Evolutionary conservation across 2,113 vertebrate genomes (phyloP).

Genomic region (Octodon degus): DNA sequence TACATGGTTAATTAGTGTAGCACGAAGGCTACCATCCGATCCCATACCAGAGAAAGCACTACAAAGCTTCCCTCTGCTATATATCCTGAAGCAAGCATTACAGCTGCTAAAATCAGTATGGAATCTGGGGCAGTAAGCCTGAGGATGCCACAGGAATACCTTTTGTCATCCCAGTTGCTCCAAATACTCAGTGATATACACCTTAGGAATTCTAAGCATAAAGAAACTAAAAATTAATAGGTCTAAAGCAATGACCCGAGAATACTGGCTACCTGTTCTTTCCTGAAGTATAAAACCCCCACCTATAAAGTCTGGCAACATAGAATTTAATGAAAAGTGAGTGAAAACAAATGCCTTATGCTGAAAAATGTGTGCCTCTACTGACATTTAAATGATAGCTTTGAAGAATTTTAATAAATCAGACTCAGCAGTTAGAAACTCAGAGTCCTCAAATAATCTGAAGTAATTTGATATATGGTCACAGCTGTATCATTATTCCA

Average conservation of each 20-base stretch:
- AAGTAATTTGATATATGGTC: neutral
- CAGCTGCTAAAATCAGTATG: slow-evolving; percentile 21
- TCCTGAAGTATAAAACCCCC: neutral
- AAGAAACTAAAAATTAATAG: slow-evolving; percentile 22
- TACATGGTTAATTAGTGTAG: slow-evolving; percentile 35
- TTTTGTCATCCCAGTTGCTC: slow-evolving; percentile 20
- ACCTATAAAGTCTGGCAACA: neutral
- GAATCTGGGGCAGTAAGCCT: slow-evolving; percentile 55
- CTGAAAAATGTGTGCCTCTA: neutral
- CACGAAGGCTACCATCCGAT: neutral
- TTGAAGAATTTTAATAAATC: slow-evolving; percentile 39
- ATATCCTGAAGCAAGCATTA: slow-evolving; percentile 5
- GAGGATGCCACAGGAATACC: neutral
- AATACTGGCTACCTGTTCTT: neutral
- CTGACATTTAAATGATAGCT: slow-evolving; percentile 25
- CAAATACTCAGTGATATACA: neutral
- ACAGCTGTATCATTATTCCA: neutral
- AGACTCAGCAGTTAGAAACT: neutral
- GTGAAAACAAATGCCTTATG: neutral
- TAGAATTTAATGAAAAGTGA: neutral
- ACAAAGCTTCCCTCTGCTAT: neutral
- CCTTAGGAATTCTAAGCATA: slow-evolving; percentile 4
- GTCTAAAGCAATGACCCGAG: slow-evolving; percentile 13
- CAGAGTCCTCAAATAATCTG: neutral
- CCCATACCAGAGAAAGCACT: neutral